Base-by-base conservation (phyloP, 92 coral and sea anemone species). In the Blastomussa wellsi region DNA sequence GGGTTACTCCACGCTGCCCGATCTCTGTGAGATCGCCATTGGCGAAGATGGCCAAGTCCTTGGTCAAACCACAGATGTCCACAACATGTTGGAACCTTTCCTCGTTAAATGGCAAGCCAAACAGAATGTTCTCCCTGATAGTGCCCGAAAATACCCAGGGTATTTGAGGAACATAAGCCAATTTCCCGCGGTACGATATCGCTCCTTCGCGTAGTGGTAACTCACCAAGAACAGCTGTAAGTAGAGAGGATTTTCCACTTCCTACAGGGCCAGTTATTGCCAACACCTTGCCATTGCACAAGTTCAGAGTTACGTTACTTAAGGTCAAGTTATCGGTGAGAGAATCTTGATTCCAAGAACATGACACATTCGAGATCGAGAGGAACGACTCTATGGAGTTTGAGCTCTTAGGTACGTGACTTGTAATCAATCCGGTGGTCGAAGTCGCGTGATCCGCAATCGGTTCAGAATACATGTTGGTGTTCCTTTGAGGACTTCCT, bases 101-200 rank as follows among this genome's bases (percentile, higher is more conserved):
- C 33, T 79, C 74, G 59, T 79, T 22, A 47, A 38, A 79, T 15
- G 74, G 74, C 57, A 60, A 44, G 7, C 83, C 83, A 64, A 64
- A 79, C 83, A 79, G 41, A 64, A 79, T 79, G 74, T 79, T 79
- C 72, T 79, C 83, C 26, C 82, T 57, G 6, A 78, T 28, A 60
- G 82, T 57, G 13, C 82, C 82, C 20, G 82, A 78, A 26, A 78
- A 79, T 17, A 60, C 73, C 83, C 83, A 79, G 29, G 83, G 73
- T 42, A 79, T 60, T 16, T 79, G 83, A 31, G 83, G 83, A 41
- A 79, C 83, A 28, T 37, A 79, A 5, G 83, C 74, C 13, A 79
- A 38, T 65, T 79, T 79, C 38, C 83, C 83, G 10, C 10, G 83
- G 31, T 16, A 79, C 16, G 83, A 60, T 28, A 64, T 37, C 33